A percentile compares a stretch with the other conserved stretches of the same genome.
These are phyloP conservation scores for Cyprinodon brontotheroides DNA, from an alignment of 2,113 vertebrate species.

Conservation along the genomic window DNA sequence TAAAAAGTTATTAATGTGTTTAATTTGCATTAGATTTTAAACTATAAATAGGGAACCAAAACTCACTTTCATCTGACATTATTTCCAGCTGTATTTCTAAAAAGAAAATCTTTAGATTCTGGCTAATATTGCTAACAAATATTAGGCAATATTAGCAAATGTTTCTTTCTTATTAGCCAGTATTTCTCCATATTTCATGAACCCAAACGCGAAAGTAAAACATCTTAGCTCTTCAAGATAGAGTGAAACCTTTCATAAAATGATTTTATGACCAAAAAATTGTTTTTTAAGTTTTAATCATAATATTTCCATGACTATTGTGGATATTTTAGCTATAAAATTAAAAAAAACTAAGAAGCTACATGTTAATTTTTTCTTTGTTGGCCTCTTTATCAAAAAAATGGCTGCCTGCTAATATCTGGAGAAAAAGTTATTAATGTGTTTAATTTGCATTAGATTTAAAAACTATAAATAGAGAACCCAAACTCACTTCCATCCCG, in stretches of 20 bases:
- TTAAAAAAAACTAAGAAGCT: not conserved
- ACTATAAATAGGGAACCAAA: not conserved
- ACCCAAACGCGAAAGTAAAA: not conserved
- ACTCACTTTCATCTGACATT: not conserved
- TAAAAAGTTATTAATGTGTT: not conserved
- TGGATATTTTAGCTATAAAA: not conserved
- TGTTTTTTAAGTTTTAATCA: too few relatives aligned
- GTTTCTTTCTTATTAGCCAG: not conserved
- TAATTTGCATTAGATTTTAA: not conserved
- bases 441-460: not conserved
- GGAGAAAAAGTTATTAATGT: not conserved
- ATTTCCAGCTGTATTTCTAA: not conserved
- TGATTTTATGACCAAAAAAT: too few relatives aligned
- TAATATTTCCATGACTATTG: not conserved
- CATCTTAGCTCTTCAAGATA: too few relatives aligned
- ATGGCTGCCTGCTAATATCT: not conserved
- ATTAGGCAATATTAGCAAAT: not conserved
- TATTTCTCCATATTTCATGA: not conserved
- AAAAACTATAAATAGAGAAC: not conserved
- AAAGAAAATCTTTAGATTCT: not conserved
- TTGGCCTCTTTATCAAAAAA: not conserved
- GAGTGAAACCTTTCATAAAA: too few relatives aligned
- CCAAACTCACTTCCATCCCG: not conserved
- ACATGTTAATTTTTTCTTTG: not conserved
- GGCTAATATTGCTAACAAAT: not conserved